Conservation (phyloP, 2,113 vertebrate genomes). For the Gadus macrocephalus region DNA sequence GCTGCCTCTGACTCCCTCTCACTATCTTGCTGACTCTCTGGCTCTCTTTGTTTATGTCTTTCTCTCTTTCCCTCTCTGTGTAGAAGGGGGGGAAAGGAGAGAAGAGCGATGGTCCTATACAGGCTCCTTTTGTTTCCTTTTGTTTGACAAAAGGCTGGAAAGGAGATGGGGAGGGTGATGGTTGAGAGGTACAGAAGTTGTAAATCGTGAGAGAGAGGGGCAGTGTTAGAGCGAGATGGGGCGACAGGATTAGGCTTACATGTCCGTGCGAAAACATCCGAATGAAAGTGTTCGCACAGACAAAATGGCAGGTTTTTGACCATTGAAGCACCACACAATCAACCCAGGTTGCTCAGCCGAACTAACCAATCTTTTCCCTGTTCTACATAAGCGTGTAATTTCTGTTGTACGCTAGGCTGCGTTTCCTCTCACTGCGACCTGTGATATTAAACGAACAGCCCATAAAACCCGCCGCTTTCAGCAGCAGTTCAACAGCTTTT, state of each 20-base stretch:
- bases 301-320: not conserved
- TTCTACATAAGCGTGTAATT: no score
- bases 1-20: conserved; percentile 2
- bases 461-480: not conserved
- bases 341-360: not conserved
- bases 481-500: not conserved
- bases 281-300: not conserved
- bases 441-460: no score
- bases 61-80: conserved; percentile 1
- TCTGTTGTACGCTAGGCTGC: no score
- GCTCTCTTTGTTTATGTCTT: conserved; percentile 1
- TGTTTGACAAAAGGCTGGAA: conserved; percentile 67
- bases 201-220: conserved; percentile 41
- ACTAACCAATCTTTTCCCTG: no score
- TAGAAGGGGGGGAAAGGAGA: conserved; percentile 34
- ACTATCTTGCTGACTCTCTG: conserved; percentile 9
- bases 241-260: conserved; percentile 21
- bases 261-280: no score
- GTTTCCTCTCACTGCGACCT: no score
- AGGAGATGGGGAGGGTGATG: conserved; percentile 44
- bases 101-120: conserved; percentile 37
- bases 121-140: conserved; percentile 67
- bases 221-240: conserved; percentile 17
- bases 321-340: not conserved
- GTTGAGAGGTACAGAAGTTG: not conserved